Evolutionary conservation across 2,888 invertebrate species (phyloP), one percentile per base, ranked within the genome.

Genomic region (Chaitophorus viminalis): DNA sequence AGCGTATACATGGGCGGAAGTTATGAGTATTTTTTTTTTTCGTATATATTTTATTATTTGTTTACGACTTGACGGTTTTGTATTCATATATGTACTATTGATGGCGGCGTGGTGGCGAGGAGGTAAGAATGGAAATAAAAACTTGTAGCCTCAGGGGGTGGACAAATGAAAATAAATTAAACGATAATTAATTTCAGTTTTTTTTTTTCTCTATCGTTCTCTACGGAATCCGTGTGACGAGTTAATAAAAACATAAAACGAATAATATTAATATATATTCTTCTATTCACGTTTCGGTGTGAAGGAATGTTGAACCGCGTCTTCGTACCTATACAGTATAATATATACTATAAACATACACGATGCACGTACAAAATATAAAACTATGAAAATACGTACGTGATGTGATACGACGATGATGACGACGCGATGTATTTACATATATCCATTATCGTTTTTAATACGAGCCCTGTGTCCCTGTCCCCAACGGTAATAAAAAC

Each of bases 161-260:
- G 79, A 54, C 74, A 81, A 86, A 87, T 87, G 87, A 74, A 87
- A 79, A 87, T 87, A 87, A 87, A 87, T 87, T 87, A 87, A 87
- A 81, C 87, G 87, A 87, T 87, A 87, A 87, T 87, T 87, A 87
- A 87, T 87, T 87, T 86, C 65, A 75, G 83, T 84, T 31, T 76
- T 77, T 31, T n/a, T 54, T 76, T 76, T 31, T 33, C 17, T 76
- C n/a, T 3, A 14, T 75, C 36, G 25, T 36, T 68, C 78, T 31
- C n/a, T 52, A 84, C 29, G n/a, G 39, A 84, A 84, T 76, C 74
- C 60, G 70, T 81, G 87, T 87, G 87, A 87, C 87, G 87, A 87
- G 79, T 87, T 87, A 87, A 87, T 87, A 87, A 87, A 87, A 74
- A 87, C 87, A 87, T 87, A 79, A 87, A 87, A 85, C 31, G 60